These are phyloP conservation scores for Hippocampus barbouri DNA, from an alignment of 2,113 vertebrate species.

Conservation along the genomic window DNA sequence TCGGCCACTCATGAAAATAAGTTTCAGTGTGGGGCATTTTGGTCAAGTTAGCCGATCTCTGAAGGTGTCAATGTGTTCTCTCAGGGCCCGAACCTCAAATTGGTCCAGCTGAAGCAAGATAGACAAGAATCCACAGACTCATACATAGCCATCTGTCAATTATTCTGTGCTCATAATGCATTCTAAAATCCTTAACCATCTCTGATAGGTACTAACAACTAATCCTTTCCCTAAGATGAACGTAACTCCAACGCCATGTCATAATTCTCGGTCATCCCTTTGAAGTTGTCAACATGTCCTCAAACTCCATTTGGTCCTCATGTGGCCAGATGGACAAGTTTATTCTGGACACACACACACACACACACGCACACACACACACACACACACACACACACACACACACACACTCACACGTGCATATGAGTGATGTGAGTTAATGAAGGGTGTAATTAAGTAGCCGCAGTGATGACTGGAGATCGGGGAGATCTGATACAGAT, in stretches of 20 bases:
- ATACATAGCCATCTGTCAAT: no score
- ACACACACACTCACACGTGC: constrained; percentile 41
- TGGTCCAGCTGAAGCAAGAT: neutral
- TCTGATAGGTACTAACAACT: neutral
- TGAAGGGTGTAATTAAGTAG: constrained; percentile 73
- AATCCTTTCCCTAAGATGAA: neutral
- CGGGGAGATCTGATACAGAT: constrained; percentile 64
- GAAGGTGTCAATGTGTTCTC: no score
- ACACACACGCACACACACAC: constrained; percentile 20
- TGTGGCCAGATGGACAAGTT: neutral
- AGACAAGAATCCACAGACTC: neutral
- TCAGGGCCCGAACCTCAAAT: neutral
- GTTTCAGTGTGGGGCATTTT: no score
- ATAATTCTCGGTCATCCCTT: neutral
- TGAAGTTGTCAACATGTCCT: neutral
- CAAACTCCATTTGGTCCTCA: neutral
- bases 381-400: constrained; percentile 35
- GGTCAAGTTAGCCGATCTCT: no score
- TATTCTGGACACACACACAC: neutral
- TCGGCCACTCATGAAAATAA: no score
- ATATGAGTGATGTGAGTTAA: constrained; percentile 65
- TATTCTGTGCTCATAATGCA: no score
- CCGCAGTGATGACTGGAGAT: constrained; percentile 64
- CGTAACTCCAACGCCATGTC: neutral
- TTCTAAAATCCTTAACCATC: neutral